Base-by-base conservation (phyloP, 1,140 invertebrate genomes). In the Nomia melanderi region DNA sequence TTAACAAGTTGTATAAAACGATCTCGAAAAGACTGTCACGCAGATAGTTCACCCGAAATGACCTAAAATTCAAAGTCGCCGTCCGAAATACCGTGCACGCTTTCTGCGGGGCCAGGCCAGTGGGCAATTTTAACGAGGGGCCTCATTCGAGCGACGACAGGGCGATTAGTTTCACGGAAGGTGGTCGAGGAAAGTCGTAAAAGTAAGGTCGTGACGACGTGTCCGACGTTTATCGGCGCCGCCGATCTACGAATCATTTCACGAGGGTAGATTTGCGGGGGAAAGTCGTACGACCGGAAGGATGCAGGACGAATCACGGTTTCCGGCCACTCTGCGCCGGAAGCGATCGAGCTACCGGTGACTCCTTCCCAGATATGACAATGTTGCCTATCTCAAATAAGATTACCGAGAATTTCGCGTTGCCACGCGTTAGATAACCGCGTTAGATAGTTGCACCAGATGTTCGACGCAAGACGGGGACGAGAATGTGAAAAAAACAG, bases 81-180 rank as follows among this genome's bases (percentile, higher is more conserved):
- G 2, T 67, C 27, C 12, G 27, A 47, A 31, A 20, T 36, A 6
- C 12, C 14, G n/a, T 39, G 4, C 39, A 17, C 50, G 33, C 36
- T 20, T 12, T 6, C n/a, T 8, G 9, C 14, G n/a, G n/a, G 41
- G 17, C 47, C 14, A 0, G 27, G 59, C n/a, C 2, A 47, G 20
- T 3, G 69, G 47, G 7, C 47, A 1, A 64, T n/a, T 47, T 73
- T 78, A 73, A 78, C 60, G 36, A 78, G 53, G 25, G 20, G 39
- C 31, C 14, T 20, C 25, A 17, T 63, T 20, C 31, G 44, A 69
- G 76, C 72, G 77, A 81, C 76, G 53, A 84, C 63, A 79, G 60
- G 20, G 47, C 63, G 74, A 86, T 86, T 87, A 86, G 80, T 85
- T 79, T 79, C 80, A 63, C 80, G 44, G 78, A 67, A 78, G 77